Percentiles rank a stretch among this genome's conserved stretches.
Evolutionary conservation across 2,113 vertebrate genomes (phyloP).

Genomic region (Phycodurus eques): DNA sequence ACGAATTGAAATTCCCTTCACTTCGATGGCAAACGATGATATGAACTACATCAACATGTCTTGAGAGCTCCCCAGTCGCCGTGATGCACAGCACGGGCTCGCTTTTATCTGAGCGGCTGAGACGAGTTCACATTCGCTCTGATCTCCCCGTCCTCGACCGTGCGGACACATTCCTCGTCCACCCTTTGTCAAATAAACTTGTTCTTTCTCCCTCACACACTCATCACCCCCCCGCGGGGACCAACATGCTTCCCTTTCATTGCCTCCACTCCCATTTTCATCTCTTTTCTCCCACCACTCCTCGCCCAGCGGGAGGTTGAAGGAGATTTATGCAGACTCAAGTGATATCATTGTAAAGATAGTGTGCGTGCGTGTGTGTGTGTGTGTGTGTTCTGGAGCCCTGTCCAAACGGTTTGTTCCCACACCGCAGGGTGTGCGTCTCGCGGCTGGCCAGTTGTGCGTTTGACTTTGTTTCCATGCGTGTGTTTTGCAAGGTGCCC

Average conservation of each 20-base stretch:
- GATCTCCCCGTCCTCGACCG: constrained; percentile 17
- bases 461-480: constrained; percentile 5
- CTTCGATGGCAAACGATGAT: too few relatives aligned
- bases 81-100: too few relatives aligned
- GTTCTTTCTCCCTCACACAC: constrained; percentile 8
- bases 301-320: constrained; percentile 50
- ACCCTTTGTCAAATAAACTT: constrained; percentile 1
- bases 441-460: constrained; percentile 41
- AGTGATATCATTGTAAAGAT: constrained; percentile 59
- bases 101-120: too few relatives aligned
- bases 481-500: constrained; percentile 19
- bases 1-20: too few relatives aligned
- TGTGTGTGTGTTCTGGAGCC: background rate
- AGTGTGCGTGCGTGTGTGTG: constrained; percentile 3
- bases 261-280: constrained; percentile 44
- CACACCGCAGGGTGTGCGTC: constrained; percentile 41
- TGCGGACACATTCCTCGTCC: constrained; percentile 25
- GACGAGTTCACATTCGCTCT: constrained; percentile 5
- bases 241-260: constrained; percentile 51
- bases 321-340: constrained; percentile 44
- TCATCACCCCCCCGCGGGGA: constrained; percentile 37
- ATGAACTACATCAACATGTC: too few relatives aligned
- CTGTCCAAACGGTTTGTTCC: constrained; percentile 39
- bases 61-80: too few relatives aligned
- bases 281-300: constrained; percentile 38